Base-by-base conservation (phyloP, 2,113 vertebrate species). In the Triplophysa rosa region DNA sequence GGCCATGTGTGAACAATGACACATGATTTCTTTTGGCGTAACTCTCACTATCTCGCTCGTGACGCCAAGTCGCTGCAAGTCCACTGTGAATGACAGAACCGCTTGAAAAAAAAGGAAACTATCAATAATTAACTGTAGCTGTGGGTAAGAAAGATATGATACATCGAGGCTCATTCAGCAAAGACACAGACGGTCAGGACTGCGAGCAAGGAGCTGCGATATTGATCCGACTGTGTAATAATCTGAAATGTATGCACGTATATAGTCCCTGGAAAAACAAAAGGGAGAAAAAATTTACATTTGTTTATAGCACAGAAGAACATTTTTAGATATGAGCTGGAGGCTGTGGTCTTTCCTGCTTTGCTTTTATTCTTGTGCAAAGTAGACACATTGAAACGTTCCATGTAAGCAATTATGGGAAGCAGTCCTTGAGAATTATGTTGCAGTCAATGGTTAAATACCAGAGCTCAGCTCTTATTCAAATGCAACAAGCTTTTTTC, bases 71-170 rank as follows among this genome's bases (percentile, higher is more conserved):
- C 40, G 3, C 68, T 24, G 17, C 23, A 65, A 67, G 49, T 52
- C 63, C 52, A 19, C 59, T 45, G 45, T 70, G 75, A 78, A 8
- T 82, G 80, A 77, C 65, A 47, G 66, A 40, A 59, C 19, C 16
- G 49, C 26, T 40, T 61, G 77, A 49, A 8, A 17, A 42, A 70
- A 19, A 19, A 23, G 67, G 49, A 69, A 42, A 62, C n/a, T 73
- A 82, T 78, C 80, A 78, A 78, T 82, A 82, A 82, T 82, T 71
- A 78, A 78, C 21, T 71, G 26, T 58, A 29, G 75, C 37, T 56
- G 62, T 26, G 62, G 67, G 75, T 66, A 54, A 58, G 52, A 2
- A 11, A 56, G 80, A 78, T 58, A 72, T 72, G 80, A 78, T 68
- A 77, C 68, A 70, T 67, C 61, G 33, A 16, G 10, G 52, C 75